Conservation (phyloP, 2,113 vertebrate species). For the Myocastor coypus region DNA sequence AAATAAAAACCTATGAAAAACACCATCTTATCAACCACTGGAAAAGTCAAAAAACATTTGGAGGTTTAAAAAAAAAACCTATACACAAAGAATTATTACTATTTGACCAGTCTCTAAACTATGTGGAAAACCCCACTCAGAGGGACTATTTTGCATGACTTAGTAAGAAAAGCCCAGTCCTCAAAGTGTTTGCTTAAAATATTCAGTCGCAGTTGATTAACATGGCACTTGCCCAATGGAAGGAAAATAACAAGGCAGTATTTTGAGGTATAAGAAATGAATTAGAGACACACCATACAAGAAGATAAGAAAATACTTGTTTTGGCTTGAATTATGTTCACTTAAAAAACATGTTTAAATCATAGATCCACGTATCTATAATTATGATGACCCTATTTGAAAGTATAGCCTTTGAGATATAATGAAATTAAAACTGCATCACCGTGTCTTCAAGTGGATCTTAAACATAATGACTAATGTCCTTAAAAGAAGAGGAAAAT, state of each 20-base stretch:
- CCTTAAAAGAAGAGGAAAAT: not conserved
- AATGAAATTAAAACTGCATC: conserved; percentile 1
- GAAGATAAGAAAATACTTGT: not conserved
- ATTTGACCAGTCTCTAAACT: not conserved
- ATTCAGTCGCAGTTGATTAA: conserved; percentile 10
- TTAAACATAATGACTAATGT: not conserved
- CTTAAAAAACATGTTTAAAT: not conserved
- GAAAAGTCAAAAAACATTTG: not conserved
- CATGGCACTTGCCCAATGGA: not conserved
- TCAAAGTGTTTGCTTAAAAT: not conserved
- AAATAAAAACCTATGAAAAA: not conserved
- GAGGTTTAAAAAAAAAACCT: not conserved
- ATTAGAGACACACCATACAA: not conserved
- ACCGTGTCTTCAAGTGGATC: not conserved
- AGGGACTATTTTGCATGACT: conserved; percentile 6
- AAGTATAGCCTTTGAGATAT: not conserved
- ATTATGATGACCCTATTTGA: conserved; percentile 18
- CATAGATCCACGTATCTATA: not conserved
- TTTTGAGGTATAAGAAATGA: not conserved
- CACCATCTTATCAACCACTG: not conserved
- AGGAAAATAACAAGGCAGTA: not conserved
- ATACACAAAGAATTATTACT: conserved; percentile 1
- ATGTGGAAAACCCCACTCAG: conserved; percentile 40
- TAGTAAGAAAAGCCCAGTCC: not conserved
- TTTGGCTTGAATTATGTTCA: not conserved